A percentile compares a stretch with the other conserved stretches of the same genome.
These are phyloP conservation scores for Cotesia chilonis DNA, from an alignment of 1,140 invertebrate species.

Conservation along the genomic window DNA sequence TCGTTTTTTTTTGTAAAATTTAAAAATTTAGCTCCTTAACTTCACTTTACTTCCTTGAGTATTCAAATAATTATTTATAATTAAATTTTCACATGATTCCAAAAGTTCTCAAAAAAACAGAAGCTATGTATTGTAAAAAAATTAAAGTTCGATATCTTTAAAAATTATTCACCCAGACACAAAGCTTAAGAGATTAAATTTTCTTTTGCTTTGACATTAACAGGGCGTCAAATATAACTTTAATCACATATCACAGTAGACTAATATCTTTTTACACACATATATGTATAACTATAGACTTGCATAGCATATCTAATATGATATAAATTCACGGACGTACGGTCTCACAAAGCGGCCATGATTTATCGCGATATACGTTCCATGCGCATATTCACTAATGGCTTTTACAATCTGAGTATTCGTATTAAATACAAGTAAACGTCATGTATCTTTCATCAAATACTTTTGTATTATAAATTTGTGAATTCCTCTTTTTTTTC, in stretches of 20 bases:
- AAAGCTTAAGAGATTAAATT: background rate
- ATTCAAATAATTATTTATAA: too few relatives aligned
- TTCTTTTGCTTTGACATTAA: background rate
- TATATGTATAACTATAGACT: background rate
- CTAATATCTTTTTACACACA: background rate
- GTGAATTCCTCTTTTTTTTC: too few relatives aligned
- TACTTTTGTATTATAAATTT: background rate
- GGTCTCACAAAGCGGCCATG: slow-evolving; percentile 21
- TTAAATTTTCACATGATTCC: too few relatives aligned
- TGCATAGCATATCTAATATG: background rate
- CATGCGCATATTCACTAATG: slow-evolving; percentile 32
- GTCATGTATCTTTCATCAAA: background rate
- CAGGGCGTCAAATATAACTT: background rate
- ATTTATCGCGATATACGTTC: slow-evolving; percentile 32
- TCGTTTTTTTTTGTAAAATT: too few relatives aligned
- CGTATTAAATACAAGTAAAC: background rate
- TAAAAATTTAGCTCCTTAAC: too few relatives aligned
- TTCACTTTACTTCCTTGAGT: too few relatives aligned
- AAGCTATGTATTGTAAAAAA: too few relatives aligned
- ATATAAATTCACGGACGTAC: slow-evolving; percentile 25
- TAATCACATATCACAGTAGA: slow-evolving; percentile 9
- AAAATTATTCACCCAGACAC: too few relatives aligned
- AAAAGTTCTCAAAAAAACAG: too few relatives aligned
- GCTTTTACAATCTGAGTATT: slow-evolving; percentile 1
- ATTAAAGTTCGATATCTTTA: too few relatives aligned